A percentile compares a stretch with the other conserved stretches of the same genome.
Conservation (phyloP, 1,140 invertebrate species). For the Rhyacophila brunnea region DNA sequence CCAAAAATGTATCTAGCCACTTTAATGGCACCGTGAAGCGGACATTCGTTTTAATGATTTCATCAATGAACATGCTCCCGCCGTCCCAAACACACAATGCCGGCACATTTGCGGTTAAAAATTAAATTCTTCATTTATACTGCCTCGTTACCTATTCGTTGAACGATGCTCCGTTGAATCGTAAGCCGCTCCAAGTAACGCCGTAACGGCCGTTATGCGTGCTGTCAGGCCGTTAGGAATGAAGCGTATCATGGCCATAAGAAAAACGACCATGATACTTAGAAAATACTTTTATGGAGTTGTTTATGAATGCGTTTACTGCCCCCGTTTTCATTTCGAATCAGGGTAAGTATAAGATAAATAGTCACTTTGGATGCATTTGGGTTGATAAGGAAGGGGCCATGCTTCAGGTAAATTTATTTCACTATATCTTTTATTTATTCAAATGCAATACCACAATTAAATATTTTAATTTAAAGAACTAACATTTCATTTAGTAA, state of each 20-base stretch:
- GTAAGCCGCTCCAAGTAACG: slow-evolving; percentile 14
- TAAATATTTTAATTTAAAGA: no score
- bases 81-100: slow-evolving; percentile 9
- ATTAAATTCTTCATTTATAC: slow-evolving; percentile 30
- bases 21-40: slow-evolving; percentile 1
- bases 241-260: slow-evolving; percentile 21
- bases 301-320: slow-evolving; percentile 32
- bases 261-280: slow-evolving; percentile 29
- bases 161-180: slow-evolving; percentile 18
- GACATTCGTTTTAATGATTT: slow-evolving; percentile 10
- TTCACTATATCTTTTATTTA: no score
- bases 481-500: no score
- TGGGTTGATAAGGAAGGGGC: not conserved
- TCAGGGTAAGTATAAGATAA: slow-evolving; percentile 10
- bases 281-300: slow-evolving; percentile 26
- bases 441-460: no score
- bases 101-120: slow-evolving; percentile 29
- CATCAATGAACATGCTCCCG: slow-evolving; percentile 9
- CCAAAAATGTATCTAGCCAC: not conserved
- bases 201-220: slow-evolving; percentile 23
- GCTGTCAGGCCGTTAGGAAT: slow-evolving; percentile 13
- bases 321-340: slow-evolving; percentile 25
- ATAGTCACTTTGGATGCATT: slow-evolving; percentile 9
- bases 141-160: slow-evolving; percentile 24
- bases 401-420: no score